Percentiles rank a stretch among this genome's conserved stretches.
Conservation (phyloP, 92 coral and sea anemone genomes). For the Paramuricea clavata region DNA sequence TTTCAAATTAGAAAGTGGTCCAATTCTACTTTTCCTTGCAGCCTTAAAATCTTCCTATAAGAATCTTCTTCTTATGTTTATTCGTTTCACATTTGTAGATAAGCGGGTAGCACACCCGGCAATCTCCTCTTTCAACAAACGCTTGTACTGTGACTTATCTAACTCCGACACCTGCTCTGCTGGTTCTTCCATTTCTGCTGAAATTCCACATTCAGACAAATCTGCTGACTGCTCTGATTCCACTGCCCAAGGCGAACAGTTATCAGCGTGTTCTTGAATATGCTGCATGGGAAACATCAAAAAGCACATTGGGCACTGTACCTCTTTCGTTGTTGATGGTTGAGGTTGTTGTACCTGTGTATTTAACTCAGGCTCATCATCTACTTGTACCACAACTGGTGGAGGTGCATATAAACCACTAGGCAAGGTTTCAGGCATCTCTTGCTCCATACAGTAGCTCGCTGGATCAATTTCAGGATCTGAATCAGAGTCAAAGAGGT, state of each 20-base stretch:
- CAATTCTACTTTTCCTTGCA: conserved; percentile 1
- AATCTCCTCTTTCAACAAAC: neutral
- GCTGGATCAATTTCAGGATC: neutral
- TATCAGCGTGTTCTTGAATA: conserved; percentile 76
- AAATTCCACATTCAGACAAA: neutral
- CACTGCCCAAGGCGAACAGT: conserved; percentile 67
- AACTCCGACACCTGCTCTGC: neutral
- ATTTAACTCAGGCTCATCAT: neutral
- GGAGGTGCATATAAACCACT: neutral
- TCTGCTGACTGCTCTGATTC: neutral
- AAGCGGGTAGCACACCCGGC: neutral
- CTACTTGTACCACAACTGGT: neutral
- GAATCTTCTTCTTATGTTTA: conserved; percentile 1
- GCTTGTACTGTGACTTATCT: neutral
- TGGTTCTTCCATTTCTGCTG: neutral
- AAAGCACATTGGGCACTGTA: conserved; percentile 17
- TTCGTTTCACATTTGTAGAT: conserved; percentile 1
- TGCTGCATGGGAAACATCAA: conserved; percentile 8
- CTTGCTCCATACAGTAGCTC: neutral
- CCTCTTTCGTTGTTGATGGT: neutral
- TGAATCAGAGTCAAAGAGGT: neutral
- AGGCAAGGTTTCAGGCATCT: neutral
- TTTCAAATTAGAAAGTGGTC: conserved; percentile 16
- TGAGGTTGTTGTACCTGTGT: neutral
- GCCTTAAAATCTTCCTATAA: conserved; percentile 20